These are phyloP conservation scores for Agrochola lota DNA, from an alignment of 2,888 invertebrate genomes.

Conservation along the genomic window DNA sequence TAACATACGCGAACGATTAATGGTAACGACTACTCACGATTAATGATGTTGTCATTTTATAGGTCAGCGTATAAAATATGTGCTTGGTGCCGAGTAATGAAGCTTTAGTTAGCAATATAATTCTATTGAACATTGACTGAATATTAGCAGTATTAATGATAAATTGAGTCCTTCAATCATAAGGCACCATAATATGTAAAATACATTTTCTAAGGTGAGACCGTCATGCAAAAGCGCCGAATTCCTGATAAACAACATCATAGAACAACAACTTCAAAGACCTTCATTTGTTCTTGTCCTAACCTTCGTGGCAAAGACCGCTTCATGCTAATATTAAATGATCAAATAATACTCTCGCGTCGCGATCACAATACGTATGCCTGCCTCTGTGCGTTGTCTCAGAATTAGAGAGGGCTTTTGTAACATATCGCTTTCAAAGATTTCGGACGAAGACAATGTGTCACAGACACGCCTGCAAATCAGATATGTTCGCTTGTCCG, in stretches of 20 bases:
- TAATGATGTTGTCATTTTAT: constrained; percentile 53
- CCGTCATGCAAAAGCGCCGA: background rate
- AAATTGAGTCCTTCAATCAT: background rate
- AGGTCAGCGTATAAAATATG: constrained; percentile 46
- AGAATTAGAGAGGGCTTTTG: constrained; percentile 70
- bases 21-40: constrained; percentile 51
- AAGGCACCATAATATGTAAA: background rate
- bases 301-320: constrained; percentile 38
- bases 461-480: constrained; percentile 82
- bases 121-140: constrained; percentile 28
- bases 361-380: constrained; percentile 41
- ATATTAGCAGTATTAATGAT: constrained; percentile 36
- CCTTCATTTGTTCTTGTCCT: constrained; percentile 34
- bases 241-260: background rate
- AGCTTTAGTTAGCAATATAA: constrained; percentile 31
- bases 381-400: constrained; percentile 47
- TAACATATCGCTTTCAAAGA: constrained; percentile 67
- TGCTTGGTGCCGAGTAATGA: constrained; percentile 36
- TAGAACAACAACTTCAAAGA: constrained; percentile 3
- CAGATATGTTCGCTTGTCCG: constrained; percentile 75
- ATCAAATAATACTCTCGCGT: constrained; percentile 40
- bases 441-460: constrained; percentile 77
- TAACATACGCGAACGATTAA: constrained; percentile 49
- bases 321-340: constrained; percentile 61
- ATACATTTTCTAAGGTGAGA: background rate